Percentiles rank a stretch among this genome's conserved stretches.
Conservation (phyloP, 2,888 invertebrate species). For the Zootermopsis nevadensis region DNA sequence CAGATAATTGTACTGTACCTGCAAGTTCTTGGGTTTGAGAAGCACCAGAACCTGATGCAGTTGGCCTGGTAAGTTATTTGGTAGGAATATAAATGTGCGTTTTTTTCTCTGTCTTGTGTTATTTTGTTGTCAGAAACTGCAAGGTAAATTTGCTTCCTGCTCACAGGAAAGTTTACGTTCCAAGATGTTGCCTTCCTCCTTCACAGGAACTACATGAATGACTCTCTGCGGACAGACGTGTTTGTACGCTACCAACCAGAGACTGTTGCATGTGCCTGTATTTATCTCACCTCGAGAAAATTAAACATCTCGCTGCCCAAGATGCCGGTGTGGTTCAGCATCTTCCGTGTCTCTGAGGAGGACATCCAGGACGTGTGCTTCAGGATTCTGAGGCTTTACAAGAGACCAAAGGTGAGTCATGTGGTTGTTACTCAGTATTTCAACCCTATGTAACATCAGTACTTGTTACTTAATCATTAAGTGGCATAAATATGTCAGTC, state of each 20-base stretch:
- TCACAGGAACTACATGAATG: constrained; percentile 97
- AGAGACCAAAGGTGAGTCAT: constrained; percentile 77
- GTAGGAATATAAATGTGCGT: too few relatives aligned
- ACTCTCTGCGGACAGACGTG: constrained; percentile 95
- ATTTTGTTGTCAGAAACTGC: too few relatives aligned
- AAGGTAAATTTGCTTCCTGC: too few relatives aligned
- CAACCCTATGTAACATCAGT: too few relatives aligned
- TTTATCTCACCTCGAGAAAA: constrained; percentile 92
- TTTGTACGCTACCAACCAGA: constrained; percentile 97
- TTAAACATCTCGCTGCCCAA: constrained; percentile 87
- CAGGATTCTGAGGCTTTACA: constrained; percentile 86
- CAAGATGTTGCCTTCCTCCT: not conserved
- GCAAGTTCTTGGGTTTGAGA: constrained; percentile 90
- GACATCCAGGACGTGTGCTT: constrained; percentile 87
- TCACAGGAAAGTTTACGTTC: too few relatives aligned
- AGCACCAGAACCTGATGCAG: constrained; percentile 91
- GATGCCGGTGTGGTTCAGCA: constrained; percentile 88
- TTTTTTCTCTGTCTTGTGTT: not conserved
- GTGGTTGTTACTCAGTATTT: not conserved
- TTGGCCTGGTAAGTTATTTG: constrained; percentile 81
- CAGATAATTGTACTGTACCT: constrained; percentile 92
- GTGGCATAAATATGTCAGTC: too few relatives aligned
- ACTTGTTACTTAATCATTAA: too few relatives aligned
- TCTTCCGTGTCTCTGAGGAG: constrained; percentile 86
- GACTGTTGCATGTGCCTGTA: constrained; percentile 99